A percentile compares a stretch with the other conserved stretches of the same genome.
These are phyloP conservation scores for Alcis repandata DNA, from an alignment of 2,888 invertebrate genomes.

Conservation along the genomic window DNA sequence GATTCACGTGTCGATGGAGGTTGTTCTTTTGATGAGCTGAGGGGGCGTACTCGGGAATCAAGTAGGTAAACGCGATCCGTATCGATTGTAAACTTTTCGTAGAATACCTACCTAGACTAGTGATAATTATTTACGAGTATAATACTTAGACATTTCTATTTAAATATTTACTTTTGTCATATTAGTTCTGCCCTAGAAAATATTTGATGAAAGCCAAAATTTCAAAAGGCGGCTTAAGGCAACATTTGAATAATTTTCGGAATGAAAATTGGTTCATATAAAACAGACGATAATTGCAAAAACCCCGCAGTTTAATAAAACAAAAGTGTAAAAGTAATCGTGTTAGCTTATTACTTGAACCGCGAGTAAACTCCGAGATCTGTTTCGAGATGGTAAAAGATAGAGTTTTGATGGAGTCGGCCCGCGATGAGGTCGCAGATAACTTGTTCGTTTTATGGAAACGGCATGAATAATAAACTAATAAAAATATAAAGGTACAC, in stretches of 20 bases:
- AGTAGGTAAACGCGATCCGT: conserved; percentile 48
- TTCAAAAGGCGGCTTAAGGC: too few species aligned
- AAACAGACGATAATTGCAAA: not conserved
- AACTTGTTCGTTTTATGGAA: conserved; percentile 60
- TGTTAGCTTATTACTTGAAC: conserved; percentile 46
- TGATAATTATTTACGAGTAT: too few species aligned
- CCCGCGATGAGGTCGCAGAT: conserved; percentile 57
- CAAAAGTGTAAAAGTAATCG: conserved; percentile 10
- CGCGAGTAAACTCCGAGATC: conserved; percentile 51
- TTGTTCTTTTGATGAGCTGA: conserved; percentile 64
- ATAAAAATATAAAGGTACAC: conserved; percentile 54
- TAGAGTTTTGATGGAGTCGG: conserved; percentile 63
- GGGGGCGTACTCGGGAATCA: conserved; percentile 52
- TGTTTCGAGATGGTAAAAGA: conserved; percentile 60
- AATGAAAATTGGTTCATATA: too few species aligned
- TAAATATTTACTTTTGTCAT: too few species aligned
- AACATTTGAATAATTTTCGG: too few species aligned
- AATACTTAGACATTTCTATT: too few species aligned
- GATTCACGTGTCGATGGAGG: conserved; percentile 70
- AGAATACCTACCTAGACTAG: too few species aligned
- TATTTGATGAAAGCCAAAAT: too few species aligned
- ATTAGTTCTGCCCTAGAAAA: too few species aligned
- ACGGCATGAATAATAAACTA: conserved; percentile 64
- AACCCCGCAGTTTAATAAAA: too few species aligned
- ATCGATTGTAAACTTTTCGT: not conserved